Base-by-base conservation (phyloP, 2,888 invertebrate species). In the Gonocerus acuteangulatus region DNA sequence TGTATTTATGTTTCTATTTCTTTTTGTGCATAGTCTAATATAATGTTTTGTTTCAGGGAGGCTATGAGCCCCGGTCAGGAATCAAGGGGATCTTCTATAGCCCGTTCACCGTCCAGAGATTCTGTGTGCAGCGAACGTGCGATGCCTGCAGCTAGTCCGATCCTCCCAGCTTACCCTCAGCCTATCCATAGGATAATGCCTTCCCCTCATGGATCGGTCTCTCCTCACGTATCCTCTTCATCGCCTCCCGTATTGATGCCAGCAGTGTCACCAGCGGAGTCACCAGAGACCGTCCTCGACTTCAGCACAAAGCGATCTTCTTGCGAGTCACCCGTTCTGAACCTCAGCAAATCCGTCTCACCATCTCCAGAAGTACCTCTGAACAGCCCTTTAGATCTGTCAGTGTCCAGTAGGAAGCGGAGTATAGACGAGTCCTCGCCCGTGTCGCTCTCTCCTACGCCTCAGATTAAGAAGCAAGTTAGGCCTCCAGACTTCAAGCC, bases 321-420 rank as follows among this genome's bases (percentile, higher is more conserved):
- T 23, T 63, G 61, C 19, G 79, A 81, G 21, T 67, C 66, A 85
- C 66, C 88, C 66, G 85, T 81, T 34, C 79, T 87, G 64, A 87
- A 87, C 73, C 78, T 87, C 48, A 84, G 82, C 71, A 87, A 86
- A 73, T 76, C 81, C 1, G 65, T 65, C 21, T 32, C 65, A 13
- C 65, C 67, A 1, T 80, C 83, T 66, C 77, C 79, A 2, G 79
- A 80, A n/a, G 76, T 78, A 1, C 74, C 75, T 1, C 73, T 75
- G 0, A 80, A 80, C 70, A 82, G 88, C 68, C 89, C 93, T 0
- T 75, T 92, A 65, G 92, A 92, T 73, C 76, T 92, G 45, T 89
- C 90, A 0, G 84, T 88, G 16, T 82, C 84, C 27, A 84, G 84
- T 47, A 80, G 87, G 60, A 87, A 90, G 69, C 80, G 89, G 65